Percentiles rank a stretch among this genome's conserved stretches.
Evolutionary conservation across 2,797 vertebrate species (phyloP).

Genomic region (Perodicticus potto): DNA sequence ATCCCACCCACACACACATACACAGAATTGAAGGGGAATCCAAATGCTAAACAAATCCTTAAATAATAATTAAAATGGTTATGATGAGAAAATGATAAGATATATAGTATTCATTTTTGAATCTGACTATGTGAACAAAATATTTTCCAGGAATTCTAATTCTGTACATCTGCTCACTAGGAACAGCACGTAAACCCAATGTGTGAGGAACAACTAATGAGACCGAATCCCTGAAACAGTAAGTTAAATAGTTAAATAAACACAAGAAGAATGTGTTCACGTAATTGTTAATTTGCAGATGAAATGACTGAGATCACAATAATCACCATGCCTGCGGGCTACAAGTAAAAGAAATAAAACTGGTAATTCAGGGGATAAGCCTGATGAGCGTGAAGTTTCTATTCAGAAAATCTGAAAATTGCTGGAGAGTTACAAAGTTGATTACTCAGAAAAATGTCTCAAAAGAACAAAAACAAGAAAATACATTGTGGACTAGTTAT

Average conservation of each 20-base stretch:
- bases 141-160: conserved; percentile 41
- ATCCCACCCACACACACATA: background rate
- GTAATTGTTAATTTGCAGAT: background rate
- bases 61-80: conserved; percentile 45
- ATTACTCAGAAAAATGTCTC: conserved; percentile 34
- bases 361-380: background rate
- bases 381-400: conserved; percentile 27
- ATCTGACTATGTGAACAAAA: conserved; percentile 40
- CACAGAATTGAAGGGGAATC: background rate
- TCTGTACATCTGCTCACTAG: conserved; percentile 25
- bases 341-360: conserved; percentile 21
- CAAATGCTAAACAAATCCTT: conserved; percentile 2
- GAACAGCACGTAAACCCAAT: background rate
- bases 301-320: background rate
- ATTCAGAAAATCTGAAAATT: conserved; percentile 34
- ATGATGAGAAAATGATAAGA: conserved; percentile 2
- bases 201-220: background rate
- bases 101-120: background rate
- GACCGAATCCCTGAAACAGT: background rate
- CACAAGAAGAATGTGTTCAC: conserved; percentile 18
- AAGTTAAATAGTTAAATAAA: background rate
- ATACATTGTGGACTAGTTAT: background rate
- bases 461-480: conserved; percentile 59
- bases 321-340: background rate
- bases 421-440: background rate